These are phyloP conservation scores for Tenualosa ilisha DNA, from an alignment of 2,797 vertebrate genomes.

Conservation along the genomic window DNA sequence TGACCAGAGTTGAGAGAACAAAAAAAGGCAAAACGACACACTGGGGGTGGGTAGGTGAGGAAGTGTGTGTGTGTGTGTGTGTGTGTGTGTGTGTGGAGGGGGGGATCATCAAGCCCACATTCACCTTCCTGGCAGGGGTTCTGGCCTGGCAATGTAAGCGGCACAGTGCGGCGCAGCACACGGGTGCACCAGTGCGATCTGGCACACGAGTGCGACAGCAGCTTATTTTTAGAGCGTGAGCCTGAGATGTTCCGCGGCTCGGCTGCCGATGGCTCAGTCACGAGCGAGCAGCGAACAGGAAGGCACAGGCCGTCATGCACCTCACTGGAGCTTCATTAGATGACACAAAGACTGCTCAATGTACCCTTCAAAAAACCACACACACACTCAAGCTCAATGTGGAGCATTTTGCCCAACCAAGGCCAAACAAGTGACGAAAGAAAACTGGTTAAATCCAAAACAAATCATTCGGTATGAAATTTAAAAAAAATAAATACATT, in stretches of 20 bases:
- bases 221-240: conserved; percentile 16
- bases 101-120: neutral
- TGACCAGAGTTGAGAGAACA: neutral
- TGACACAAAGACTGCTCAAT: neutral
- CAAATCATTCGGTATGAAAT: conserved; percentile 40
- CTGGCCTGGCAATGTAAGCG: neutral
- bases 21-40: too few relatives aligned
- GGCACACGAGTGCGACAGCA: neutral
- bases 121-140: conserved; percentile 10
- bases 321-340: neutral
- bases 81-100: neutral
- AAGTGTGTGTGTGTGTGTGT: neutral
- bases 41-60: too few relatives aligned
- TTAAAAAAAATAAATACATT: conserved; percentile 61
- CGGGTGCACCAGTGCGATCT: neutral
- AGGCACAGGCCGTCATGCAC: neutral
- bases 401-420: neutral
- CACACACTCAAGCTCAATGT: neutral
- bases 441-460: neutral
- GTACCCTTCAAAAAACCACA: neutral
- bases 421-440: neutral
- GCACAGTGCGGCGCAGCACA: neutral
- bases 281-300: neutral
- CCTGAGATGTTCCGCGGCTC: conserved; percentile 15
- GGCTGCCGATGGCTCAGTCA: conserved; percentile 14